Evolutionary conservation across 2,797 vertebrate species (phyloP), one percentile per base, ranked within the genome.

Genomic region (Enteromius mattozi): DNA sequence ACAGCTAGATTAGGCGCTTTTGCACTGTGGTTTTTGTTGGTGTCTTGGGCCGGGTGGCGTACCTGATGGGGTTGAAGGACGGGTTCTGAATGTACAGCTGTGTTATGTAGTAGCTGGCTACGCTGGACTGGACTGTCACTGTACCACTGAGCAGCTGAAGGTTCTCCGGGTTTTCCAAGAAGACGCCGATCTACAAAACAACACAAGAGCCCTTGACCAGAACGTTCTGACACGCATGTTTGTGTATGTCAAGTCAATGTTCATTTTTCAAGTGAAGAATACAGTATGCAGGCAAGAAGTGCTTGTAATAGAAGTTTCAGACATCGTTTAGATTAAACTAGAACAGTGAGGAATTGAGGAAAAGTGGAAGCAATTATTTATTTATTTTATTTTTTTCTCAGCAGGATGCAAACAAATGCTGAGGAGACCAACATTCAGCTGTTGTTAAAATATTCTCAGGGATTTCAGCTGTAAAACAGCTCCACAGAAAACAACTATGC

Each of bases 61-160:
- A 94, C 93, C 37, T 85, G 14, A 88, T 0, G 3, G 86, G 86
- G 66, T n/a, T 91, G 78, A 92, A 93, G 30, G 54, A 72, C 13
- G 90, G 89, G 70, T 91, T 80, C 5, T 82, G 76, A 61, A 0
- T 56, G 86, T 84, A 94, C 37, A 94, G 85, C 65, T 91, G 85
- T n/a, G 83, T 78, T 54, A 89, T 81, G 72, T 93, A 95, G 78
- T 88, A 90, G 37, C 19, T 6, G 10, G 27, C 90, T 19, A 94
- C 86, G 77, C 87, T 84, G 35, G 59, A 3, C 61, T 91, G 5
- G 65, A 95, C 85, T 0, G 5, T 78, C 63, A 85, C 13, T 63
- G 19, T 84, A 27, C 86, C 92, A 86, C 83, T 93, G 80, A 95
- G 92, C 65, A 95, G 91, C 82, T 93, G 69, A 83, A 94, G 89